Percentiles rank a stretch among this genome's conserved stretches.
Conservation (phyloP, 2,113 vertebrate genomes). For the Drymodes brunneopygia region DNA sequence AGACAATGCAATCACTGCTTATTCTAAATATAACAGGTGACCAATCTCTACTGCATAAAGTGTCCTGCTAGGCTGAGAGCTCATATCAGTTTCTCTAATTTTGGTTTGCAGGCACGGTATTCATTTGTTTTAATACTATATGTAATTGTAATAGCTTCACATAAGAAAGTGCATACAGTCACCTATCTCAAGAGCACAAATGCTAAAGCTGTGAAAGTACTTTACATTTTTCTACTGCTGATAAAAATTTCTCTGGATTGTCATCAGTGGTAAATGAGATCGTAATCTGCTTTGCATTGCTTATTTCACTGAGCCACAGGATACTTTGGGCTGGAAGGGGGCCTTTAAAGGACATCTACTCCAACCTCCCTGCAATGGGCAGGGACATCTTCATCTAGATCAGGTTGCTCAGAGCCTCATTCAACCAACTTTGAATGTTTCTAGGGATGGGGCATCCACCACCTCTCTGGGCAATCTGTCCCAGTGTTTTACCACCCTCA, state of each 20-base stretch:
- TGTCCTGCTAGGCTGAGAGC: background rate
- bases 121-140: background rate
- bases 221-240: background rate
- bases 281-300: background rate
- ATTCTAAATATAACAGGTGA: background rate
- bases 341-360: background rate
- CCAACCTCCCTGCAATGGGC: background rate
- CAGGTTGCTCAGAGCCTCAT: background rate
- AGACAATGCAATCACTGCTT: background rate
- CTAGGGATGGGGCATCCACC: background rate
- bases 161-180: background rate
- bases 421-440: background rate
- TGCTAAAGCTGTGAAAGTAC: background rate
- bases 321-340: background rate
- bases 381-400: background rate
- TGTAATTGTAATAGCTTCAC: background rate
- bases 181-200: background rate
- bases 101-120: background rate
- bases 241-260: background rate
- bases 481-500: background rate
- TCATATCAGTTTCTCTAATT: background rate
- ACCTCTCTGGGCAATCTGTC: background rate
- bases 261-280: background rate
- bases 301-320: background rate
- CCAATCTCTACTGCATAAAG: background rate